Conservation (phyloP, 2,888 invertebrate species). For the Branchellion lobata region DNA sequence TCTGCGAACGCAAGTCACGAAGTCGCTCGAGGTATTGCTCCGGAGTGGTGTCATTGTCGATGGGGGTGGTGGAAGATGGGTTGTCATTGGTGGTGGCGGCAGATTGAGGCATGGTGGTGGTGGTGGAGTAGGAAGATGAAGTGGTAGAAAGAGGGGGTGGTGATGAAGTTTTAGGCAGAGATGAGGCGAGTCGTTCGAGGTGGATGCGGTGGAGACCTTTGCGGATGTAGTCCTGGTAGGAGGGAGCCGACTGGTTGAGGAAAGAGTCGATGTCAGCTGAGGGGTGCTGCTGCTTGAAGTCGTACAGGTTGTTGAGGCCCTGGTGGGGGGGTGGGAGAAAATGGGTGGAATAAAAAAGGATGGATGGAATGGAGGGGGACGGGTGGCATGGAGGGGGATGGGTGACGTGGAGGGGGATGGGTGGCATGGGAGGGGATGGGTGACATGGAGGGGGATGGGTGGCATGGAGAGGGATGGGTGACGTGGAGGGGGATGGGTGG, state of each 20-base stretch:
- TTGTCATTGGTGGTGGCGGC: not conserved
- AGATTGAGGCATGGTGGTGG: not conserved
- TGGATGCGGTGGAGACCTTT: constrained; percentile 72
- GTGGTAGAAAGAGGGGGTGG: not conserved
- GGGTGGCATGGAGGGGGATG: too few species aligned
- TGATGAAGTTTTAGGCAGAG: not conserved
- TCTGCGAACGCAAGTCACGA: constrained; percentile 58
- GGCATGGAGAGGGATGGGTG: too few species aligned
- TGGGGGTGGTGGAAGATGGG: not conserved
- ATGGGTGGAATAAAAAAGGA: too few species aligned
- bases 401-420: not conserved
- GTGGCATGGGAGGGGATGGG: not conserved
- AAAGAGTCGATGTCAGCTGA: constrained; percentile 83
- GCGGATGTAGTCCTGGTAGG: constrained; percentile 83
- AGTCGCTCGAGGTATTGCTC: constrained; percentile 58
- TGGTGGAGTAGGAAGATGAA: not conserved
- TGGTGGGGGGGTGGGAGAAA: too few species aligned
- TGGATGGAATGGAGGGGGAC: too few species aligned
- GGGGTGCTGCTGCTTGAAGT: constrained; percentile 77
- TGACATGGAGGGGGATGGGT: too few species aligned
- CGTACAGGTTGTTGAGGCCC: constrained; percentile 78
- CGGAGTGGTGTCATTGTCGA: constrained; percentile 10
- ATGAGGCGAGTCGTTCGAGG: constrained; percentile 58
- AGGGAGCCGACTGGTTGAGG: constrained; percentile 78
- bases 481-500: too few species aligned